phyloP scores from a whole-genome alignment of 1,140 invertebrate genomes.

The Dysdera silvatica region DNA sequence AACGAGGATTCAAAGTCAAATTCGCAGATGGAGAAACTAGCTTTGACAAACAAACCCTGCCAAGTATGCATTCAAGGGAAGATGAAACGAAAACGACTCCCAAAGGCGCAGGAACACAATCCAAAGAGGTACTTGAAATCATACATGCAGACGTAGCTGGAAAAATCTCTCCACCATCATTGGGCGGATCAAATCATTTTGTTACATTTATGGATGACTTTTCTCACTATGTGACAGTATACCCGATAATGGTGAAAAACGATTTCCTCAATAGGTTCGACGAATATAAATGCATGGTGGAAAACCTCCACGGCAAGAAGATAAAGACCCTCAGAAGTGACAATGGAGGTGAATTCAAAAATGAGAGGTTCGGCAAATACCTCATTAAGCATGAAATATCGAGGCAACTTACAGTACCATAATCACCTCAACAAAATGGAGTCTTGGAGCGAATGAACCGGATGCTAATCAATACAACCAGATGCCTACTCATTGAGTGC shows the following conservation, averaged over 20 bases:
- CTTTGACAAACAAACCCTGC: background rate
- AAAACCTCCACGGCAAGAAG: background rate
- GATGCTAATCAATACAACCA: slow-evolving; percentile 42
- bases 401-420: slow-evolving; percentile 45
- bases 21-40: no score
- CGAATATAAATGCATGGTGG: background rate
- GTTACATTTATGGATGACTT: background rate
- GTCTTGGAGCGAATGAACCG: slow-evolving; percentile 46
- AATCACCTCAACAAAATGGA: slow-evolving; percentile 49
- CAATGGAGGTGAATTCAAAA: slow-evolving; percentile 27
- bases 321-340: slow-evolving; percentile 15
- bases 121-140: background rate
- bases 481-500: slow-evolving; percentile 40
- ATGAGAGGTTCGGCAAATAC: slow-evolving; percentile 14
- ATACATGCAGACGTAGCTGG: background rate
- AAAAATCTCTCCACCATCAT: background rate
- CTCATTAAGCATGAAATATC: slow-evolving; percentile 40
- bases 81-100: background rate
- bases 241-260: background rate
- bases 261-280: background rate
- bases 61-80: background rate
- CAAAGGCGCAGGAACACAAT: background rate
- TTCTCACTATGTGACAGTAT: background rate
- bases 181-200: background rate
- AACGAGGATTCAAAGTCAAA: no score